Percentiles rank a stretch among this genome's conserved stretches.
Conservation (phyloP, 64 coral and sea anemone genomes). For the Pocillopora damicornis region DNA sequence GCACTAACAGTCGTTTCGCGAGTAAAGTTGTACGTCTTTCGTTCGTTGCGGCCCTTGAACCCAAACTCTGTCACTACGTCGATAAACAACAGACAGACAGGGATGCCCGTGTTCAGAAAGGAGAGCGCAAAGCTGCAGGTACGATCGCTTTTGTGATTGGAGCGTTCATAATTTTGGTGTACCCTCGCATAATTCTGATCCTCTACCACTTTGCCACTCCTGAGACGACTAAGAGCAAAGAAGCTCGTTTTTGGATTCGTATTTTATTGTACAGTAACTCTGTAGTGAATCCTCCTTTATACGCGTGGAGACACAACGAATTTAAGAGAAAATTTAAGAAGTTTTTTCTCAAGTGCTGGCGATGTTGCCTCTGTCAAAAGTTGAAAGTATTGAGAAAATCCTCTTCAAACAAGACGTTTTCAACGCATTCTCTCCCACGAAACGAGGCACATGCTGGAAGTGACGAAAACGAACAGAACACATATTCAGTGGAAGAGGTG, state of each 20-base stretch:
- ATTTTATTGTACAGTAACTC: constrained; percentile 78
- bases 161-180: constrained; percentile 75
- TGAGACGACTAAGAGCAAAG: constrained; percentile 24
- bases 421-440: background rate
- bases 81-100: constrained; percentile 35
- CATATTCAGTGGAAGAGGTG: background rate
- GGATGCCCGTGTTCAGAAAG: constrained; percentile 17
- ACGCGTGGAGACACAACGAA: constrained; percentile 80
- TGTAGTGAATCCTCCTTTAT: constrained; percentile 66
- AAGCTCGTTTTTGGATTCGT: constrained; percentile 83
- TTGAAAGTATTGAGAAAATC: constrained; percentile 1
- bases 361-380: constrained; percentile 25
- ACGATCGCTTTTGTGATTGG: constrained; percentile 83
- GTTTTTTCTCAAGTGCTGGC: constrained; percentile 49
- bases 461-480: background rate
- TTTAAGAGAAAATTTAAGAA: constrained; percentile 76
- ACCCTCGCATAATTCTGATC: constrained; percentile 81
- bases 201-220: constrained; percentile 62
- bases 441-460: background rate
- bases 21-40: constrained; percentile 54
- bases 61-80: background rate
- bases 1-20: constrained; percentile 25
- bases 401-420: constrained; percentile 16
- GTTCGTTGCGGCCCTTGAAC: constrained; percentile 42
- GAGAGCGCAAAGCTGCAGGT: constrained; percentile 77